Conservation (phyloP, 2,797 vertebrate genomes). For the Halcyon chelicuti region DNA sequence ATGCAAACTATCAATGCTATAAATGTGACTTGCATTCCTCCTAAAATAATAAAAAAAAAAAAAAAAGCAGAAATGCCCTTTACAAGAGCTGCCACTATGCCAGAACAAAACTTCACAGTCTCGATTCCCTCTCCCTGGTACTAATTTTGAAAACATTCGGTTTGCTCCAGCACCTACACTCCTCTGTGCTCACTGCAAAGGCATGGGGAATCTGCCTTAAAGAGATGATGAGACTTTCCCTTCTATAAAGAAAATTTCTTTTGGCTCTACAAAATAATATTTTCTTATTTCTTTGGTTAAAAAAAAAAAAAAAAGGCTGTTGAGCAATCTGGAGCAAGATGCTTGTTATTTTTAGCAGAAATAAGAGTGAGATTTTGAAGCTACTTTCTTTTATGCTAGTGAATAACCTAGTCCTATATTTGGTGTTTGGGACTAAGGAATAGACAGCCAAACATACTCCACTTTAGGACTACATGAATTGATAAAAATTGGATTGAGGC, state of each 20-base stretch:
- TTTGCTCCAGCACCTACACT: neutral
- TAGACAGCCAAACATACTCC: neutral
- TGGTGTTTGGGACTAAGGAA: neutral
- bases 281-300: neutral
- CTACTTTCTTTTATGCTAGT: neutral
- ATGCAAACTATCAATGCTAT: neutral
- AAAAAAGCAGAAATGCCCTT: neutral
- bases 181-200: neutral
- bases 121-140: neutral
- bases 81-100: neutral
- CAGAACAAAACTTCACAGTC: neutral
- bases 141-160: neutral
- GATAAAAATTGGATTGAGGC: neutral
- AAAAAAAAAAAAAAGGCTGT: neutral
- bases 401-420: neutral
- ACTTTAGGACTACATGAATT: neutral
- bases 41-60: neutral
- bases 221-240: neutral
- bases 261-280: neutral
- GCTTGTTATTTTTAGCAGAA: conserved; percentile 38
- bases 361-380: neutral
- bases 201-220: neutral
- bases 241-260: neutral
- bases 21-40: conserved; percentile 4
- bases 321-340: conserved; percentile 1